Evolutionary conservation across 2,113 vertebrate genomes (phyloP).

Genomic region (Plectropomus leopardus): DNA sequence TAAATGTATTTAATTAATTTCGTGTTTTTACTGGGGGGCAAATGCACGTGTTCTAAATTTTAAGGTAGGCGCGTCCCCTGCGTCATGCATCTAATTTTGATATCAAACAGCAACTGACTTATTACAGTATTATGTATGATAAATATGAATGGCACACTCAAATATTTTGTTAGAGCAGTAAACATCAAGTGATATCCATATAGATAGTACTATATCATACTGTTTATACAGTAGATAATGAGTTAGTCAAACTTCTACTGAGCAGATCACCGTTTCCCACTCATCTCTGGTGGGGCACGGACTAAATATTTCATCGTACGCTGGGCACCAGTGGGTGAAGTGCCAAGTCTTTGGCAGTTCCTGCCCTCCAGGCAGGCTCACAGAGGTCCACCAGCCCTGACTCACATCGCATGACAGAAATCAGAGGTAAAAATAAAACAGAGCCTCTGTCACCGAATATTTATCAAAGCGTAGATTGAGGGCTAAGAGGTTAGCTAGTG

Average conservation of each 20-base stretch:
- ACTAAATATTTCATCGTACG: conserved; percentile 53
- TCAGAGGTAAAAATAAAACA: conserved; percentile 49
- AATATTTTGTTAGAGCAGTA: neutral
- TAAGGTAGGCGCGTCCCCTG: too few relatives aligned
- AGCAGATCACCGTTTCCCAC: conserved; percentile 51
- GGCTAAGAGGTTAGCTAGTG: conserved; percentile 38
- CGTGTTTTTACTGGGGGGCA: too few relatives aligned
- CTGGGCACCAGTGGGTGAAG: conserved; percentile 48
- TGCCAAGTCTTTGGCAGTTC: conserved; percentile 45
- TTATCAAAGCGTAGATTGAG: conserved; percentile 52
- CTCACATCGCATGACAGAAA: conserved; percentile 39
- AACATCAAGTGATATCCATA: conserved; percentile 11
- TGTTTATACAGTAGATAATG: conserved; percentile 33
- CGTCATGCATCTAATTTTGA: too few relatives aligned
- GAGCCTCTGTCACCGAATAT: conserved; percentile 59
- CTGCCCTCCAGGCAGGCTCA: conserved; percentile 27
- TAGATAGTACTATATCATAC: neutral
- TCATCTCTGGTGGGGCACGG: conserved; percentile 31
- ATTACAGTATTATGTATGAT: neutral
- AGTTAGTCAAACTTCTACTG: conserved; percentile 43
- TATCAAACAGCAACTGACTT: neutral
- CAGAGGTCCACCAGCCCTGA: conserved; percentile 10
- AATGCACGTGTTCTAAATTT: too few relatives aligned
- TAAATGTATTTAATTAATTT: too few relatives aligned
- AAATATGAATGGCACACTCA: neutral